Evolutionary conservation across 2,888 invertebrate genomes (phyloP), one percentile per base, ranked within the genome.

Genomic region (Conops quadrifasciatus): DNA sequence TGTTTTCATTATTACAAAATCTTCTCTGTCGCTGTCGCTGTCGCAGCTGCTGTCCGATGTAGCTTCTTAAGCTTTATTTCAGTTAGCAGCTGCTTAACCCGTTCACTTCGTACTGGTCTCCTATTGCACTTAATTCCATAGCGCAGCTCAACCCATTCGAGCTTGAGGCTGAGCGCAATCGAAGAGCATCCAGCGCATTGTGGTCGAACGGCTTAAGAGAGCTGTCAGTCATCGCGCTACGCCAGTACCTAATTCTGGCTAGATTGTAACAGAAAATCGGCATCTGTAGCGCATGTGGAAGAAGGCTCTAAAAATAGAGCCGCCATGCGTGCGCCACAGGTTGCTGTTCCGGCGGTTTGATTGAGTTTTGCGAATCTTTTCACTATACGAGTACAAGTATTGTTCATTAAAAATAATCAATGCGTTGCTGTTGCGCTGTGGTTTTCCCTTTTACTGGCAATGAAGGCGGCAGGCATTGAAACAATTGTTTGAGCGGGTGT

Each of bases 311-410:
- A 51, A 51, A 65, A 65, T 65, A 65, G 53, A 65, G 16, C 15
- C 15, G n/a, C 15, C 21, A 21, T 65, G 66, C 74, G 74, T 75
- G 76, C 74, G 74, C 73, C 74, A 75, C 73, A 75, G 76, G 74
- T 75, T 72, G 71, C 59, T 30, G 59, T 28, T 59, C 30, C 51
- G 16, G 19, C 53, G 56, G 36, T 56, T 56, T 67, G 56, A 43
- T 56, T 67, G 24, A 67, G 66, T 21, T 67, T 67, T 47, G 56
- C 66, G 13, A 56, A 36, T 24, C 13, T 56, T 56, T 56, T n/a
- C 43, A 36, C 9, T 36, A 36, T 36, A 36, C 9, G 4, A 7
- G n/a, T n/a, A n/a, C n/a, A 28, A 24, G 1, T 24, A 2, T 28
- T 16, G 15, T 59, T 21, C 5, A 19, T 62, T 62, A 21, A 62